These are phyloP conservation scores for Sinocyclocheilus anshuiensis DNA, from an alignment of 2,113 vertebrate species.

Conservation along the genomic window DNA sequence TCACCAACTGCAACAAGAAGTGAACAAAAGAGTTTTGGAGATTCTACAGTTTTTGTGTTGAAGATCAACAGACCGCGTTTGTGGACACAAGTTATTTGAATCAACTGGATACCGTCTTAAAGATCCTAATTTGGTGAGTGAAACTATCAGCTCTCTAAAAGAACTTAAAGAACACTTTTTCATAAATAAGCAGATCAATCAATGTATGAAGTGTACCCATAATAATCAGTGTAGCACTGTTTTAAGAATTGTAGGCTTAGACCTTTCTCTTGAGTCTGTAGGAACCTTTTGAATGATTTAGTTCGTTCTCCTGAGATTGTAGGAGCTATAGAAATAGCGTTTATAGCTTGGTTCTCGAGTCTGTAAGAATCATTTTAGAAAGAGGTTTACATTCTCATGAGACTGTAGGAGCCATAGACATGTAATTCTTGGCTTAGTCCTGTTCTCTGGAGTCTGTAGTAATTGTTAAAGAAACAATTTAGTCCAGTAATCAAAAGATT, in stretches of 20 bases:
- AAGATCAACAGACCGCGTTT: neutral
- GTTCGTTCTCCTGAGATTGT: no score
- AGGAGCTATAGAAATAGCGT: no score
- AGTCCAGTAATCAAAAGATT: no score
- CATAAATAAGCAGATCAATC: neutral
- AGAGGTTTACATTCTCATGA: neutral
- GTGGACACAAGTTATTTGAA: neutral
- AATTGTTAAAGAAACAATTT: neutral
- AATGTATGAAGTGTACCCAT: neutral
- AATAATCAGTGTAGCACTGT: no score
- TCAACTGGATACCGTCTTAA: neutral
- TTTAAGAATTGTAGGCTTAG: no score
- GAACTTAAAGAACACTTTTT: neutral
- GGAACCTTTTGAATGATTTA: no score
- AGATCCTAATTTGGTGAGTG: neutral
- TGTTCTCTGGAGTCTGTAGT: neutral
- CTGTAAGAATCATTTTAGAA: no score
- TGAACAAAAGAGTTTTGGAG: neutral
- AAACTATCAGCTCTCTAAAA: neutral
- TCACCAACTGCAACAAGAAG: no score
- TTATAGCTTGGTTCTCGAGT: no score
- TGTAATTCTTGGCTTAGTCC: no score
- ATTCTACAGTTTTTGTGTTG: neutral
- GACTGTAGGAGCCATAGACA: neutral
- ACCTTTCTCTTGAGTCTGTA: no score